Evolutionary conservation across 2,797 vertebrate genomes (phyloP), one percentile per base, ranked within the genome.

Genomic region (Ibycter americanus): DNA sequence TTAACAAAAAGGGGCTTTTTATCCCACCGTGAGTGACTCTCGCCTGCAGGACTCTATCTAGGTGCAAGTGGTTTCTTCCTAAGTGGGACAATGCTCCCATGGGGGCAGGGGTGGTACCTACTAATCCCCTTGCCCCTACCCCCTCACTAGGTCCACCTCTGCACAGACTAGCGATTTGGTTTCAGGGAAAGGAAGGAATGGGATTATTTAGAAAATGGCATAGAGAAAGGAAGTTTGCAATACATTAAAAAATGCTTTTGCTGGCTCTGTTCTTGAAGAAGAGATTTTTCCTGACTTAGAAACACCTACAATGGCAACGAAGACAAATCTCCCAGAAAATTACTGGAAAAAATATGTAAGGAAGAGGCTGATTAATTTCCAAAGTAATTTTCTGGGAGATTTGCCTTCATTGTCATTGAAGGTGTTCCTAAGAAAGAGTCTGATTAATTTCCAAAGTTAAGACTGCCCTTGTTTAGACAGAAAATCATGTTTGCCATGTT

Each of bases 401-500:
- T 94, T 81, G 31, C 86, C 77, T 90, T 95, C 47, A 44, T 82
- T 96, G 88, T 92, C 80, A 56, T 74, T 67, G 55, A 87, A 95
- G 76, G 78, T 89, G 81, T 81, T 94, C 94, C 90, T 85, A 83
- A 81, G 73, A 93, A 92, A 77, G 70, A 85, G 13, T 18, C 49
- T 78, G 87, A 93, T 89, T 93, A 89, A 91, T 90, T 92, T 92
- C 83, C 76, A 68, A 66, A 92, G 52, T 83, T 87, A 90, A 83
- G 65, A 55, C 65, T 90, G 29, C 51, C 65, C 51, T 79, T 88
- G 68, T 96, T 96, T 90, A 88, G 90, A 83, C 62, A 89, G 93
- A 94, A 96, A 93, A 89, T 78, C 59, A 38, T 91, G 66, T 96
- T 92, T 97, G 87, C 82, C 65, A 59, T 95, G 51, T 94, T 96